phyloP scores from a whole-genome alignment of 1,140 invertebrate genomes.

The Sminthurides bifidus region DNA sequence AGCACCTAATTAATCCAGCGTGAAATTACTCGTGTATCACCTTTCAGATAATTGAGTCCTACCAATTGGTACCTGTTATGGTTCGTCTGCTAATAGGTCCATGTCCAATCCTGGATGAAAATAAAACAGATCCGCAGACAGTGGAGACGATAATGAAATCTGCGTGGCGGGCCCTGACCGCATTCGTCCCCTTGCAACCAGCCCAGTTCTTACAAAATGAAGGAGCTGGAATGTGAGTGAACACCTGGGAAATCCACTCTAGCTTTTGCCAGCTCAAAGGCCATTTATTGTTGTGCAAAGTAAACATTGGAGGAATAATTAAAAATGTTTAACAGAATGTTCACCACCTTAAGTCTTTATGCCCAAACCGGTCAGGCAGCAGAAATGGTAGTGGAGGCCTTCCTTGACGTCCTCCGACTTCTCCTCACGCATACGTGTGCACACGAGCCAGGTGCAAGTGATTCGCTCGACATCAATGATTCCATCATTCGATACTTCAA shows the following conservation, averaged over 20 bases:
- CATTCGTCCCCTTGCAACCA: neutral
- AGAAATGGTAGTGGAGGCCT: neutral
- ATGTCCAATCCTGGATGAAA: neutral
- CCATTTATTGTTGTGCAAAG: neutral
- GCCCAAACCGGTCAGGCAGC: neutral
- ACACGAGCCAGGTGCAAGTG: too few relatives aligned
- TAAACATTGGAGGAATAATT: neutral
- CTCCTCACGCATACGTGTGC: too few relatives aligned
- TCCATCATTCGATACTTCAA: neutral
- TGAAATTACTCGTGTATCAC: too few relatives aligned
- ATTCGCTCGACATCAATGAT: too few relatives aligned
- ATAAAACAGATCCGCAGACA: too few relatives aligned
- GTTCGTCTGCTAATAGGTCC: neutral
- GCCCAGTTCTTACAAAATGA: neutral
- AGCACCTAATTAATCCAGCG: too few relatives aligned
- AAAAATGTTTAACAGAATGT: neutral
- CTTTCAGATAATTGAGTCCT: neutral
- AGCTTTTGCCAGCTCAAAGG: neutral
- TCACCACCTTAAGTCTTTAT: neutral
- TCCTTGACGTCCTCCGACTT: neutral
- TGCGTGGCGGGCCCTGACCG: neutral
- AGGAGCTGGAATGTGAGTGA: neutral
- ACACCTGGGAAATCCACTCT: neutral
- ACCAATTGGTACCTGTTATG: conserved; percentile 1
- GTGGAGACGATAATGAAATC: neutral